phyloP scores from a whole-genome alignment of 2,888 invertebrate genomes.

The Coenonympha arcania region DNA sequence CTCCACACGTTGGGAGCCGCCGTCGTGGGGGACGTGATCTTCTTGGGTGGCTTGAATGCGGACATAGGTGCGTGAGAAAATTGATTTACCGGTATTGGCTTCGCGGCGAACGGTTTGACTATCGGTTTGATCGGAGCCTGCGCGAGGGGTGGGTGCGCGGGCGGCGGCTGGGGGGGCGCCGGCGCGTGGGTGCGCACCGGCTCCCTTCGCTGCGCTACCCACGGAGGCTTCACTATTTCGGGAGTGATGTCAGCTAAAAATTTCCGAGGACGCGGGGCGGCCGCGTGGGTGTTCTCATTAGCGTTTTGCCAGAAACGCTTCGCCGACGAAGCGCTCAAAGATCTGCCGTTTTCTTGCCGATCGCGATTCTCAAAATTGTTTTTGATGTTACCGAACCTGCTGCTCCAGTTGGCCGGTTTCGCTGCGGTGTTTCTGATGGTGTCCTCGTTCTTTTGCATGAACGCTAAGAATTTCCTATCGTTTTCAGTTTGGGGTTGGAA shows the following conservation, averaged over 20 bases:
- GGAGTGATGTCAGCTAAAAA: slow-evolving; percentile 44
- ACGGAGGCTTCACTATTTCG: slow-evolving; percentile 57
- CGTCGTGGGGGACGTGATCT: slow-evolving; percentile 51
- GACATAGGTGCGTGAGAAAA: slow-evolving; percentile 86
- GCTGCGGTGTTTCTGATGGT: slow-evolving; percentile 35
- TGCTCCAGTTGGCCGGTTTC: slow-evolving; percentile 81
- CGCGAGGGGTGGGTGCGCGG: slow-evolving; percentile 18
- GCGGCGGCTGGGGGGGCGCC: slow-evolving; percentile 25
- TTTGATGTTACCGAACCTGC: slow-evolving; percentile 87
- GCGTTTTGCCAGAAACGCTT: slow-evolving; percentile 77
- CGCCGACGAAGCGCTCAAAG: slow-evolving; percentile 68
- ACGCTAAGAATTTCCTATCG: slow-evolving; percentile 87
- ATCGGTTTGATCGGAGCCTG: slow-evolving; percentile 42
- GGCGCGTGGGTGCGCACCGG: slow-evolving; percentile 35
- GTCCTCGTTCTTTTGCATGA: slow-evolving; percentile 81
- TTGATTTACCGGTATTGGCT: slow-evolving; percentile 78
- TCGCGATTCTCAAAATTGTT: slow-evolving; percentile 81
- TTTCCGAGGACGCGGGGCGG: slow-evolving; percentile 38
- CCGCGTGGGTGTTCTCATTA: slow-evolving; percentile 63
- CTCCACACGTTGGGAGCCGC: slow-evolving; percentile 59
- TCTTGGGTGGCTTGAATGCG: slow-evolving; percentile 79
- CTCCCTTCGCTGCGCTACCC: slow-evolving; percentile 57
- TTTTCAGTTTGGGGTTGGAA: slow-evolving; percentile 89
- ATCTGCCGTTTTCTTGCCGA: slow-evolving; percentile 47
- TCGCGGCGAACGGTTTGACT: slow-evolving; percentile 67